These are phyloP conservation scores for Pteromalus puparum DNA, from an alignment of 1,140 invertebrate species.

Conservation along the genomic window DNA sequence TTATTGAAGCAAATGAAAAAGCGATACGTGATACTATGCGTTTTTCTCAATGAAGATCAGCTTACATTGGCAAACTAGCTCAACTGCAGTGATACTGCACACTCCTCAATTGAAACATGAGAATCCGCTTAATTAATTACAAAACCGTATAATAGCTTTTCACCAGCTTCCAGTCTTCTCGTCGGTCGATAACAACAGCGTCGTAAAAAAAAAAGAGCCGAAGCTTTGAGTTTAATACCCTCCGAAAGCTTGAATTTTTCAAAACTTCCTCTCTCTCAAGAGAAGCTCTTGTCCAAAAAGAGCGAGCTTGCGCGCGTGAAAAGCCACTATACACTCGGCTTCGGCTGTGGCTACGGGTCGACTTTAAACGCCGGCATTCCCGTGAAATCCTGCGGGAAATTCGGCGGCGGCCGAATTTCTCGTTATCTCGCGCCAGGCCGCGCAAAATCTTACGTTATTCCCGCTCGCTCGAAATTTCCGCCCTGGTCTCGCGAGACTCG, in stretches of 20 bases:
- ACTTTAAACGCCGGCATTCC: not conserved
- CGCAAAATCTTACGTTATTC: slow-evolving; percentile 61
- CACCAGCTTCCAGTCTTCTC: too few relatives aligned
- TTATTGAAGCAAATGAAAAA: too few relatives aligned
- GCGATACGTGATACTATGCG: too few relatives aligned
- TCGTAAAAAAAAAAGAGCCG: not conserved
- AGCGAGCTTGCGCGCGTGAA: not conserved
- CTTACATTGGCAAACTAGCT: too few relatives aligned
- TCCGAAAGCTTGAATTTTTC: slow-evolving; percentile 8
- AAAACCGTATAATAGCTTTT: too few relatives aligned
- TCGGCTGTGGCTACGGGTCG: not conserved
- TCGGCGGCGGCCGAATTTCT: slow-evolving; percentile 61
- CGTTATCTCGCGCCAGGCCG: slow-evolving; percentile 56
- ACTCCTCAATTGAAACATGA: too few relatives aligned
- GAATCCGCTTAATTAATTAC: too few relatives aligned
- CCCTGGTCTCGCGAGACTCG: slow-evolving; percentile 34
- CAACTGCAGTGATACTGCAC: too few relatives aligned
- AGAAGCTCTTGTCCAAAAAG: not conserved
- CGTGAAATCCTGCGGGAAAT: slow-evolving; percentile 62
- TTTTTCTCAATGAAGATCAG: too few relatives aligned
- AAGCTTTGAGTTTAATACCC: not conserved
- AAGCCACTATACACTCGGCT: not conserved
- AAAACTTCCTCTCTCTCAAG: not conserved
- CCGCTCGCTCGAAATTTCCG: slow-evolving; percentile 44
- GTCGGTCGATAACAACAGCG: not conserved